Evolutionary conservation across 2,888 invertebrate species (phyloP).

Genomic region (Bruchidius siliquastri): DNA sequence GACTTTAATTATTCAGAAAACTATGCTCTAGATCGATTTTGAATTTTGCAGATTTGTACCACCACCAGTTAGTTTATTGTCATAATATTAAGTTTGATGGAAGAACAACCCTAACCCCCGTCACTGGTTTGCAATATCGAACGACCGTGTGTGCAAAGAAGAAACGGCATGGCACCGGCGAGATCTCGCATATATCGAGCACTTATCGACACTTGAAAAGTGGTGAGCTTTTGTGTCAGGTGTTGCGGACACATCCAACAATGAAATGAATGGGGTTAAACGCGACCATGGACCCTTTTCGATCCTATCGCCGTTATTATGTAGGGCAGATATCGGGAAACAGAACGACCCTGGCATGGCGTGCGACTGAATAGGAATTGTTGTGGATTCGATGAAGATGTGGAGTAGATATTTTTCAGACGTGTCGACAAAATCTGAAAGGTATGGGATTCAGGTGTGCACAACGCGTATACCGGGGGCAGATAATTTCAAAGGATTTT

Average conservation of each 20-base stretch:
- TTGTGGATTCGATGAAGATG: neutral
- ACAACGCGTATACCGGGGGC: too few relatives aligned
- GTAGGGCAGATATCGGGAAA: neutral
- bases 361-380: neutral
- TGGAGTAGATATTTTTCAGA: neutral
- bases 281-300: neutral
- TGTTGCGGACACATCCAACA: slow-evolving; percentile 24
- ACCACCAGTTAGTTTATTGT: too few relatives aligned
- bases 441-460: too few relatives aligned
- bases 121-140: neutral
- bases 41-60: too few relatives aligned
- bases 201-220: slow-evolving; percentile 29
- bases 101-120: too few relatives aligned
- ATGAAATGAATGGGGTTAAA: slow-evolving; percentile 23
- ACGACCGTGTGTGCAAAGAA: slow-evolving; percentile 11
- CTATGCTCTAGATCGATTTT: too few relatives aligned
- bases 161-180: slow-evolving; percentile 16
- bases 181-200: slow-evolving; percentile 9
- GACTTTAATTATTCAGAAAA: too few relatives aligned
- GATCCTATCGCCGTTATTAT: neutral
- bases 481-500: too few relatives aligned
- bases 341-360: neutral
- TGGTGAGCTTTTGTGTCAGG: slow-evolving; percentile 24
- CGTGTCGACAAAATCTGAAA: too few relatives aligned
- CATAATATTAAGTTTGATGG: too few relatives aligned